Evolutionary conservation across 2,113 vertebrate species (phyloP), one percentile per base, ranked within the genome.

Genomic region (Barbus barbus): DNA sequence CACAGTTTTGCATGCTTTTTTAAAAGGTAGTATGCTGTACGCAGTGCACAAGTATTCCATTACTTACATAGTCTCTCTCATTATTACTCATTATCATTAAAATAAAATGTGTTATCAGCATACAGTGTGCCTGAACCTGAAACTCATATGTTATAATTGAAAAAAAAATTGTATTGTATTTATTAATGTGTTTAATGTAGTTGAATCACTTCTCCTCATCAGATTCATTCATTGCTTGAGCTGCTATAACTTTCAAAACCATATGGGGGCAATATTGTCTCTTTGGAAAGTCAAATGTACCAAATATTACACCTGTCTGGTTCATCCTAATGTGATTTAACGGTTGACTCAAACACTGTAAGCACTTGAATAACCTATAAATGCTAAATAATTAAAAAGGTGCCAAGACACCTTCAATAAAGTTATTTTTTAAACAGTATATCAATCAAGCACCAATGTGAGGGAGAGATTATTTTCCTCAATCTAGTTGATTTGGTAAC

Each of bases 231-330:
- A 71, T 28, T 60, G 8, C 33, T 74, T 26, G 60, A 22, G 20
- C 24, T 82, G 58, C 33, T 28, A 33, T 79, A 69, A 58, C 44
- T 9, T 82, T 11, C 4, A 24, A 2, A 56, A 44, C 92, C 94
- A 94, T 90, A 84, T 89, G 93, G 91, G 92, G 94, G 92, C 93
- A 93, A 85, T 93, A 91, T 94, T 94, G 94, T 24, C 56, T 74
- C 89, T 90, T 89, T 88, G 82, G 85, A 69, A 76, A 87, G 46
- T 83, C 88, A 89, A 80, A 22, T 6, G 46, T 84, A 48, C 69
- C 3, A 77, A 90, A 74, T 85, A 81, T 77, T 74, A 89, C n/a
- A n/a, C n/a, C n/a, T n/a, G n/a, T n/a, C n/a, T n/a, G n/a, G n/a
- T n/a, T n/a, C n/a, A n/a, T n/a, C n/a, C n/a, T n/a, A n/a, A n/a